These are phyloP conservation scores for Mya arenaria DNA, from an alignment of 1,140 invertebrate genomes.

Conservation along the genomic window DNA sequence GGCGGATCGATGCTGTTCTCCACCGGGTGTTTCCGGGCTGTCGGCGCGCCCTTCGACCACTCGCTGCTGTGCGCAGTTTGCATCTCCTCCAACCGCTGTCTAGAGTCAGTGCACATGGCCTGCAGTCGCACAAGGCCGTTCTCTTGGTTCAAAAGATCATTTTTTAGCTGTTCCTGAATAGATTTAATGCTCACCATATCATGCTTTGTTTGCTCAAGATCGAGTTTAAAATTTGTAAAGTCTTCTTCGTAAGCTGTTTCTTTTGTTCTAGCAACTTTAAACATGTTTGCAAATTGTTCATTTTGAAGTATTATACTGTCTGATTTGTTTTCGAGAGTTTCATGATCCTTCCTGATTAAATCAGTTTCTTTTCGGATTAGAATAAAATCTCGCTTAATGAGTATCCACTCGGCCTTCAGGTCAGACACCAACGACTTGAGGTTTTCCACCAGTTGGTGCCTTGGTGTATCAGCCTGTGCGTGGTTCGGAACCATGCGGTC, in stretches of 20 bases:
- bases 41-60: not conserved
- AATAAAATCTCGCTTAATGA: slow-evolving; percentile 78
- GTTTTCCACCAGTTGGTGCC: slow-evolving; percentile 37
- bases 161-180: slow-evolving; percentile 5
- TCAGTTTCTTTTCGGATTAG: slow-evolving; percentile 35
- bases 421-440: slow-evolving; percentile 70
- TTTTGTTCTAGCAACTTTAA: not conserved
- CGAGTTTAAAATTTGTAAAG: slow-evolving; percentile 14
- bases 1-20: not conserved
- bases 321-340: slow-evolving; percentile 21
- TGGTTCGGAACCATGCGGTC: slow-evolving; percentile 28
- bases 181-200: slow-evolving; percentile 21
- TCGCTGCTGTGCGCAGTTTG: not conserved
- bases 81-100: not conserved
- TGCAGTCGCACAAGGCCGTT: slow-evolving; percentile 22
- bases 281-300: not conserved
- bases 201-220: slow-evolving; percentile 13
- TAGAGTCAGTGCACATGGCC: not conserved
- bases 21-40: not conserved
- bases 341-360: slow-evolving; percentile 18
- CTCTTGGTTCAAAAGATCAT: not conserved
- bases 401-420: slow-evolving; percentile 79
- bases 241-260: not conserved
- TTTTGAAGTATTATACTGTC: not conserved
- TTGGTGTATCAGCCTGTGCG: slow-evolving; percentile 27